Percentiles rank a stretch among this genome's conserved stretches.
These are phyloP conservation scores for Oegoconia quadripuncta DNA, from an alignment of 2,888 invertebrate species.

Conservation along the genomic window DNA sequence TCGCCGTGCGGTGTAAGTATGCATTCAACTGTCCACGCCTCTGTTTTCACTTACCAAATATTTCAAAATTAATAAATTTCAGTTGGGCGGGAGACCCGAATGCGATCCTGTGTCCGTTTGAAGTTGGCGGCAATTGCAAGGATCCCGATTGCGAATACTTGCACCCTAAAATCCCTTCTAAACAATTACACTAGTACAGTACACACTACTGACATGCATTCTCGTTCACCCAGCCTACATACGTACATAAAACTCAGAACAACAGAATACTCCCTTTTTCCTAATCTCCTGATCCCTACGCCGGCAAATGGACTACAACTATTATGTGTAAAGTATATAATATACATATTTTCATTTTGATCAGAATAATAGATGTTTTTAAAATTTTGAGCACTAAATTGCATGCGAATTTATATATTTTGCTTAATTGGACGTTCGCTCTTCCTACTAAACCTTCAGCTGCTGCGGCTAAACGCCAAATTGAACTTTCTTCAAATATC, in stretches of 20 bases:
- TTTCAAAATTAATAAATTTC: constrained; percentile 42
- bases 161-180: constrained; percentile 50
- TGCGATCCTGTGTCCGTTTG: constrained; percentile 72
- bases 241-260: constrained; percentile 27
- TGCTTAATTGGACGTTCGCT: too few species aligned
- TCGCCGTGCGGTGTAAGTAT: constrained; percentile 58
- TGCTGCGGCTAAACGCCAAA: too few species aligned
- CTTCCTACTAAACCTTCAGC: too few species aligned
- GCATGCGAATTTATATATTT: too few species aligned
- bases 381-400: too few species aligned
- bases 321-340: constrained; percentile 72
- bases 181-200: constrained; percentile 46
- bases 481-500: too few species aligned
- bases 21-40: constrained; percentile 46
- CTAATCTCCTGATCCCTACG: constrained; percentile 29
- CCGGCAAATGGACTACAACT: constrained; percentile 48
- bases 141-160: constrained; percentile 73
- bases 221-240: too few species aligned
- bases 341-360: too few species aligned
- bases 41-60: background rate
- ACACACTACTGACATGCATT: constrained; percentile 30
- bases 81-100: constrained; percentile 72
- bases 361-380: too few species aligned
- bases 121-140: constrained; percentile 72
- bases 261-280: constrained; percentile 21